Evolutionary conservation across 2,113 vertebrate genomes (phyloP).

Genomic region (Mustelus asterias): DNA sequence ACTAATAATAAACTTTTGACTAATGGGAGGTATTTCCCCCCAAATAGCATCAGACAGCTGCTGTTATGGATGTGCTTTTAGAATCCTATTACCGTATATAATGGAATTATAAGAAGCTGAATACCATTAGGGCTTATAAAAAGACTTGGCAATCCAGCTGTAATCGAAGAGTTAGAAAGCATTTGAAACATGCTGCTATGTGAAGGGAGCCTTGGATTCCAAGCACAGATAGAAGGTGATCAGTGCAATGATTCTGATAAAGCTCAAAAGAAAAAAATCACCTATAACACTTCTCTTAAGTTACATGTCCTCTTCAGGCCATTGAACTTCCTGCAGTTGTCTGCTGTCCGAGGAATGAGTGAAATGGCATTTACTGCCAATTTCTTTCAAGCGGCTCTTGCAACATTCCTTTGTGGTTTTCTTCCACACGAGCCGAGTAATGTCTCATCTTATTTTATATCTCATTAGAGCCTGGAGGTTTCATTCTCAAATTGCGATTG

Average conservation of each 20-base stretch:
- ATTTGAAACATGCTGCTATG: not conserved
- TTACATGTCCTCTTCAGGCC: not conserved
- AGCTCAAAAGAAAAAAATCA: not conserved
- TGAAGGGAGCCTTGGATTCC: not conserved
- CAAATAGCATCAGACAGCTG: not conserved
- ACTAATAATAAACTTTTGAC: too few species aligned
- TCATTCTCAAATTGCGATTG: not conserved
- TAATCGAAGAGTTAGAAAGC: not conserved
- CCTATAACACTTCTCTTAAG: not conserved
- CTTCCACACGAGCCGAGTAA: not conserved
- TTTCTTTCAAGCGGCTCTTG: not conserved
- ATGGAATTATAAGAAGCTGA: not conserved
- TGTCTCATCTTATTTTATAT: not conserved
- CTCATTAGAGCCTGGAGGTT: not conserved
- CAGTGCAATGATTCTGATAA: not conserved
- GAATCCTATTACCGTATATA: not conserved
- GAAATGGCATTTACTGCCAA: not conserved
- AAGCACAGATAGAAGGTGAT: not conserved
- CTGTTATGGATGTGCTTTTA: not conserved
- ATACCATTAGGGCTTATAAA: not conserved
- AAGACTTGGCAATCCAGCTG: not conserved
- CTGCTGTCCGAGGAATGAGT: not conserved
- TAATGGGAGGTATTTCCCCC: not conserved
- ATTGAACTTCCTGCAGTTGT: not conserved
- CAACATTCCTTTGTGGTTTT: not conserved